Evolutionary conservation across 2,888 invertebrate species (phyloP).

Genomic region (Euproctis similis): DNA sequence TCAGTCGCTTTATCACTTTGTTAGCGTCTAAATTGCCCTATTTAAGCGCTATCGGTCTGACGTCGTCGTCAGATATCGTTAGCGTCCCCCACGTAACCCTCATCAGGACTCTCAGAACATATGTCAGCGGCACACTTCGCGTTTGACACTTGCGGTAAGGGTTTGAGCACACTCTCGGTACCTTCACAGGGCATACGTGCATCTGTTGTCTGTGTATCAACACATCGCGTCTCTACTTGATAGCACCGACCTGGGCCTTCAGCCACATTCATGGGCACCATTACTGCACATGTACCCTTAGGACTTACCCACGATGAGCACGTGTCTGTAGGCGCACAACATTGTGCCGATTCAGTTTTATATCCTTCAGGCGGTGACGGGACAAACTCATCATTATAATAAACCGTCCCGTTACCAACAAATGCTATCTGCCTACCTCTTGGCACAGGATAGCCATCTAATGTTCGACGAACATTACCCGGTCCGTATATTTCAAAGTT

Average conservation of each 20-base stretch:
- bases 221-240: conserved; percentile 76
- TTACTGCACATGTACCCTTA: conserved; percentile 70
- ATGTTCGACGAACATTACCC: conserved; percentile 82
- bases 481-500: conserved; percentile 64
- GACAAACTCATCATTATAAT: conserved; percentile 75
- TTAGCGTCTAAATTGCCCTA: conserved; percentile 62
- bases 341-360: conserved; percentile 75
- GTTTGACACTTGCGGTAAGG: conserved; percentile 60
- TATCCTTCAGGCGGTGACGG: conserved; percentile 84
- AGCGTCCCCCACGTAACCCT: conserved; percentile 90
- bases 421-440: conserved; percentile 68
- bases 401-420: conserved; percentile 63
- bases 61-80: conserved; percentile 82
- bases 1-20: conserved; percentile 74
- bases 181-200: conserved; percentile 56
- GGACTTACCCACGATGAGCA: conserved; percentile 67
- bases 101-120: conserved; percentile 88
- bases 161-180: conserved; percentile 56
- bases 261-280: conserved; percentile 63
- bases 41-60: conserved; percentile 58
- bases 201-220: conserved; percentile 78
- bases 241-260: conserved; percentile 66
- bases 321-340: conserved; percentile 57
- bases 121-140: conserved; percentile 69
- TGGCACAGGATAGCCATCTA: conserved; percentile 85